phyloP scores from a whole-genome alignment of 1,140 invertebrate genomes.

The Rhynchophorus ferrugineus region DNA sequence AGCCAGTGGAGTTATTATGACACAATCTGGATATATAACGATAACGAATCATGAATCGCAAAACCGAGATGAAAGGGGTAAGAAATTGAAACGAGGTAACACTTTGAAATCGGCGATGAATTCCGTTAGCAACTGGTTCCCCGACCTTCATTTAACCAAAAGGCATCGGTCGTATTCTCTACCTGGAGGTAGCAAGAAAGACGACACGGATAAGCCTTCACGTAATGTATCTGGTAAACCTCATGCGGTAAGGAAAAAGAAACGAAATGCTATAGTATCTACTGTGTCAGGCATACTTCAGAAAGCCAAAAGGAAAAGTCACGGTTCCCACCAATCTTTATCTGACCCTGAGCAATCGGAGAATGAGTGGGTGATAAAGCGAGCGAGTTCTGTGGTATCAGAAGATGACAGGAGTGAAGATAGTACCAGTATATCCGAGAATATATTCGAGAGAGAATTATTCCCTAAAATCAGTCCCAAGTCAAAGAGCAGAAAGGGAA shows the following conservation, averaged over 20 bases:
- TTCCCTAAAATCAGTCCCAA: constrained; percentile 56
- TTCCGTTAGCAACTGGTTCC: constrained; percentile 71
- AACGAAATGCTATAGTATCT: constrained; percentile 69
- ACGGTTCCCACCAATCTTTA: constrained; percentile 47
- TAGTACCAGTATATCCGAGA: constrained; percentile 59
- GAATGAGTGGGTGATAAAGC: constrained; percentile 56
- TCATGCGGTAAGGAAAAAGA: constrained; percentile 50
- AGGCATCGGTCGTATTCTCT: constrained; percentile 72
- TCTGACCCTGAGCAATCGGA: constrained; percentile 74
- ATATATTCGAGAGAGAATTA: constrained; percentile 52
- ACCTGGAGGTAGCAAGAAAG: constrained; percentile 58
- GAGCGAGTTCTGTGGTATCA: constrained; percentile 55
- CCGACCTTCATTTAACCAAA: constrained; percentile 70
- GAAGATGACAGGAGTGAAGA: constrained; percentile 66
- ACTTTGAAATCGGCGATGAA: constrained; percentile 73
- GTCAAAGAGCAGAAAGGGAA: constrained; percentile 44
- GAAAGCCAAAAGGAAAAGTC: constrained; percentile 63
- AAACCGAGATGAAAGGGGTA: constrained; percentile 50
- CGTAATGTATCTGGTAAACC: constrained; percentile 39
- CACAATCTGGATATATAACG: constrained; percentile 73
- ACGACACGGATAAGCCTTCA: constrained; percentile 50
- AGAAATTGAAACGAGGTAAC: constrained; percentile 61
- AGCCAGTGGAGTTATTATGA: constrained; percentile 60
- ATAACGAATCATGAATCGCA: constrained; percentile 54
- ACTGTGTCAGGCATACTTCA: constrained; percentile 72